Conservation (phyloP, 2,797 vertebrate genomes). For the Numenius phaeopus region DNA sequence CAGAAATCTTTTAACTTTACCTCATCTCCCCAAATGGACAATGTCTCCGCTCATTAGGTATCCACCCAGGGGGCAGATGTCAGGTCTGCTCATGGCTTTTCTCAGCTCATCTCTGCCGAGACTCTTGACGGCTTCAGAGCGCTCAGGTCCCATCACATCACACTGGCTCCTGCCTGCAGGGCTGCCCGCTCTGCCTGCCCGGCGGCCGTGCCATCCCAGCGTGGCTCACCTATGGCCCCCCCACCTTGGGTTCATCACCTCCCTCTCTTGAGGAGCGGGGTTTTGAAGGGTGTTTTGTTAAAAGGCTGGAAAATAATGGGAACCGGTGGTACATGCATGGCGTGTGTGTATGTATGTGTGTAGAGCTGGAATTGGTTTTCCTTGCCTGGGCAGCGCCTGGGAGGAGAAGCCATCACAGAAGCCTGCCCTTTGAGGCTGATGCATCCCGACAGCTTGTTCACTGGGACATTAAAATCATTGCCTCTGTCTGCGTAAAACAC, state of each 20-base stretch:
- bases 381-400: background rate
- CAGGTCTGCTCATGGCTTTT: constrained; percentile 51
- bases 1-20: constrained; percentile 19
- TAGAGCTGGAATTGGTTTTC: background rate
- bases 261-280: background rate
- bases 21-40: constrained; percentile 45
- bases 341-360: accelerated
- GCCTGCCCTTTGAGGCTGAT: constrained; percentile 72
- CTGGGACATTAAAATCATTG: constrained; percentile 65
- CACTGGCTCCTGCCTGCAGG: background rate
- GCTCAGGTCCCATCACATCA: constrained; percentile 17
- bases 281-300: background rate
- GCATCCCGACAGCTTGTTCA: constrained; percentile 65
- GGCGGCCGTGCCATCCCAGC: accelerated
- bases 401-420: constrained; percentile 33
- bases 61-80: constrained; percentile 36
- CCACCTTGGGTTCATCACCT: accelerated
- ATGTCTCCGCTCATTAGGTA: constrained; percentile 43
- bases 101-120: constrained; percentile 2
- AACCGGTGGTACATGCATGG: accelerated
- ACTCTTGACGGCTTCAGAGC: background rate
- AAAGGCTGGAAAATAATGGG: background rate
- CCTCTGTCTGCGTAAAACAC: constrained; percentile 39
- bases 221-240: accelerated
- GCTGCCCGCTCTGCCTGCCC: background rate